Percentiles rank a stretch among this genome's conserved stretches.
Conservation (phyloP, 2,113 vertebrate species). For the Heterotis niloticus region DNA sequence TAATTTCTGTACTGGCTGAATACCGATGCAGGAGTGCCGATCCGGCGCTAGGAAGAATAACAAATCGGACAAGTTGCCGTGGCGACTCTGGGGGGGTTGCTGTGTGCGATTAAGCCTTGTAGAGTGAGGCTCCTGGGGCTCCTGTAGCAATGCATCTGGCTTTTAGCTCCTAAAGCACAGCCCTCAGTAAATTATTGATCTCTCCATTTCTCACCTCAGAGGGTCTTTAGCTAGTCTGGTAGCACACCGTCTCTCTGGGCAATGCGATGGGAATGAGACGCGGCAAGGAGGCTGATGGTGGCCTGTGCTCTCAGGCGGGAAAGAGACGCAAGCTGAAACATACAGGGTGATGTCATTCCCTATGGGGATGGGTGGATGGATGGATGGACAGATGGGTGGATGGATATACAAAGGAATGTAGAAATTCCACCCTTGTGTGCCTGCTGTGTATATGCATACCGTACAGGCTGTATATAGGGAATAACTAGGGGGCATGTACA, state of each 20-base stretch:
- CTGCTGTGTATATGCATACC: too few relatives aligned
- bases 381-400: not conserved
- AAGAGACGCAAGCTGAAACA: not conserved
- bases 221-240: constrained; percentile 21
- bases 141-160: constrained; percentile 25
- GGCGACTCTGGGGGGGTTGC: not conserved
- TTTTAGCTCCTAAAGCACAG: constrained; percentile 32
- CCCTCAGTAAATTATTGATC: constrained; percentile 30
- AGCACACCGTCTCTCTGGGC: constrained; percentile 14
- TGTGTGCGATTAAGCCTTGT: constrained; percentile 17
- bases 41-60: not conserved
- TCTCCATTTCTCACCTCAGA: constrained; percentile 17
- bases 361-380: not conserved
- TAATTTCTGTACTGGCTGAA: too few relatives aligned
- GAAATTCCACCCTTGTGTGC: too few relatives aligned
- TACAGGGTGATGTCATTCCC: constrained; percentile 14
- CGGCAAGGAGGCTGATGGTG: constrained; percentile 6
- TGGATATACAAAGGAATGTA: too few relatives aligned
- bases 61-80: not conserved
- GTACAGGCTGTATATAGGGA: too few relatives aligned
- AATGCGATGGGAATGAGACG: constrained; percentile 16
- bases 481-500: too few relatives aligned
- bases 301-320: not conserved
- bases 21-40: too few relatives aligned
- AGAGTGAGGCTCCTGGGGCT: not conserved